Percentiles rank a stretch among this genome's conserved stretches.
phyloP scores from a whole-genome alignment of 2,888 invertebrate genomes.

The Dendrolimus pini region DNA sequence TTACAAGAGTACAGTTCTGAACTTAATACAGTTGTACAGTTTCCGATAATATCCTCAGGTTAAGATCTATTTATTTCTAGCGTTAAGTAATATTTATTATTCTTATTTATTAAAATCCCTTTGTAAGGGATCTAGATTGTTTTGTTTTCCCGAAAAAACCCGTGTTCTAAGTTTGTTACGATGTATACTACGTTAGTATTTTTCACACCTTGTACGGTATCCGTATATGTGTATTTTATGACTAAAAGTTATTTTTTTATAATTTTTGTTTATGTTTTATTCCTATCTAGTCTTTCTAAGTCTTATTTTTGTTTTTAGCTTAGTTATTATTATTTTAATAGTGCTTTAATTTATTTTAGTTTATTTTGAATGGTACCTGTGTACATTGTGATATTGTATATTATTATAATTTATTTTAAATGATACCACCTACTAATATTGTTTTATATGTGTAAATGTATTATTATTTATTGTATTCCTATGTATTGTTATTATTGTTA shows the following conservation, averaged over 20 bases:
- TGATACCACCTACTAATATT: constrained; percentile 11
- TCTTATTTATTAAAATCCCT: constrained; percentile 52
- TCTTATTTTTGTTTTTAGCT: constrained; percentile 26
- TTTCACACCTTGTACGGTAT: constrained; percentile 62
- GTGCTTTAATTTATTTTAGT: constrained; percentile 4
- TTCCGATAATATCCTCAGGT: too few species aligned
- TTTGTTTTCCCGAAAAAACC: constrained; percentile 59
- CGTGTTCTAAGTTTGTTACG: constrained; percentile 65
- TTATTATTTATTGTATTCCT: constrained; percentile 15
- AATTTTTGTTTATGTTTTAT: constrained; percentile 29
- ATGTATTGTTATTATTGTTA: constrained; percentile 11
- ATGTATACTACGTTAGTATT: constrained; percentile 66
- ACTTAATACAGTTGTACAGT: background rate
- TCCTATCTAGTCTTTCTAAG: constrained; percentile 54
- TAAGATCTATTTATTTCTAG: constrained; percentile 52
- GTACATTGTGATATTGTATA: constrained; percentile 11
- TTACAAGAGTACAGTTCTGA: constrained; percentile 1
- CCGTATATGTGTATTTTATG: constrained; percentile 68
- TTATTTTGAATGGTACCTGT: constrained; percentile 6
- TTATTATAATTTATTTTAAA: constrained; percentile 8
- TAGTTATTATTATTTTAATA: constrained; percentile 17
- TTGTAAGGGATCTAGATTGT: constrained; percentile 56
- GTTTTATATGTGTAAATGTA: constrained; percentile 16
- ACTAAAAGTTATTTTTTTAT: constrained; percentile 32
- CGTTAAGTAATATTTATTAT: constrained; percentile 58